These are phyloP conservation scores for Distichodus sexfasciatus DNA, from an alignment of 2,797 vertebrate genomes.

Conservation along the genomic window DNA sequence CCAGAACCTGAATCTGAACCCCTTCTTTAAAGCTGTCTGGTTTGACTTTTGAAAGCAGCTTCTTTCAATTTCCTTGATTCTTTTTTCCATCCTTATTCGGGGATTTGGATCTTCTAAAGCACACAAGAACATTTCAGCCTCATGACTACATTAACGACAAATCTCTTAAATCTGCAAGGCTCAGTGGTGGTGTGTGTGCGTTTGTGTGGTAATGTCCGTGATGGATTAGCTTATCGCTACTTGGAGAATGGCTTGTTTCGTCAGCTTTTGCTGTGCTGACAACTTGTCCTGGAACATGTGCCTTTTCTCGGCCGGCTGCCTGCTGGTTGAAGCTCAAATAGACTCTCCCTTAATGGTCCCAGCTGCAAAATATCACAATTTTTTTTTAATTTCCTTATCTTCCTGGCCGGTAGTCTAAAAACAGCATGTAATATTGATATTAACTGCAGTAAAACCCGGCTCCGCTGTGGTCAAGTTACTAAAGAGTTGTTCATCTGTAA, in stretches of 20 bases:
- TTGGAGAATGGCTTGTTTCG: neutral
- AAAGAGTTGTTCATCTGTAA: too few relatives aligned
- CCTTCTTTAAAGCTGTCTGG: too few relatives aligned
- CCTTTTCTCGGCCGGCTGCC: too few relatives aligned
- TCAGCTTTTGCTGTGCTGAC: neutral
- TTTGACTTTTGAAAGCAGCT: neutral
- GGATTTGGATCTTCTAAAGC: neutral
- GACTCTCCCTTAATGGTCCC: too few relatives aligned
- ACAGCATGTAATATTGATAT: too few relatives aligned
- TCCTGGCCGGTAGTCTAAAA: too few relatives aligned
- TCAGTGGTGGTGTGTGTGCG: neutral
- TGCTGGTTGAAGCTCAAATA: too few relatives aligned
- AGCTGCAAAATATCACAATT: too few relatives aligned
- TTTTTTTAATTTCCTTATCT: too few relatives aligned
- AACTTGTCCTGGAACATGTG: neutral
- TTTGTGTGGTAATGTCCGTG: neutral
- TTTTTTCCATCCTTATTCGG: constrained; percentile 10
- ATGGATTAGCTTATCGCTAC: constrained; percentile 11
- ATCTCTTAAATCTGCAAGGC: neutral
- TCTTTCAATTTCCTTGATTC: neutral
- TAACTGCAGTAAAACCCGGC: too few relatives aligned
- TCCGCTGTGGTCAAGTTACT: too few relatives aligned
- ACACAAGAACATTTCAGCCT: constrained; percentile 9
- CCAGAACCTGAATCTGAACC: too few relatives aligned
- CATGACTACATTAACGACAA: constrained; percentile 26